These are phyloP conservation scores for Spilogale gracilis DNA, from an alignment of 2,113 vertebrate genomes.

Conservation along the genomic window DNA sequence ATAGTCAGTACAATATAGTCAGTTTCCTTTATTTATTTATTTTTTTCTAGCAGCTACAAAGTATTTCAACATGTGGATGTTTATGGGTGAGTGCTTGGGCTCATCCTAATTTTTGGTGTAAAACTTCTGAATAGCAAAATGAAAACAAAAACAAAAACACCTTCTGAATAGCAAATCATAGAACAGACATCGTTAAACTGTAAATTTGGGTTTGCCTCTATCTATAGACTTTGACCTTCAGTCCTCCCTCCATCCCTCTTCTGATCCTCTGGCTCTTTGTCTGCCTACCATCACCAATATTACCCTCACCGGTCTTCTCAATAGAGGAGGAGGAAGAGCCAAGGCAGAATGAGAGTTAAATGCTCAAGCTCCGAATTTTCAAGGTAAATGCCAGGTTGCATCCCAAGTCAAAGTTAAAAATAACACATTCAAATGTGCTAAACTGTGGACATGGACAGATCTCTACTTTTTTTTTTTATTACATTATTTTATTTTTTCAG, in stretches of 20 bases:
- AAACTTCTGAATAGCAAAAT: neutral
- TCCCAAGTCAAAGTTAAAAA: neutral
- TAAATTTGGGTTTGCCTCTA: neutral
- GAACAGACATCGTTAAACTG: neutral
- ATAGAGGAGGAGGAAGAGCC: accelerated
- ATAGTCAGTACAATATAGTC: neutral
- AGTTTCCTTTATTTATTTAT: neutral
- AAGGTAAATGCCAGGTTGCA: neutral
- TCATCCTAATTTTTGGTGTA: neutral
- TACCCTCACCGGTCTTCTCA: neutral
- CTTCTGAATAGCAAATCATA: neutral
- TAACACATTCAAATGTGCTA: neutral
- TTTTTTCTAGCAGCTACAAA: neutral
- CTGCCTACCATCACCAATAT: accelerated
- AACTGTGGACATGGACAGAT: neutral
- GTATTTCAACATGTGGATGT: neutral
- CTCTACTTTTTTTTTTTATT: neutral
- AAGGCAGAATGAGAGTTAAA: neutral
- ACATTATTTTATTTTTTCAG: too few species aligned
- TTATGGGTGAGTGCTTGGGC: neutral
- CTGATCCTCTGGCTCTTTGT: accelerated
- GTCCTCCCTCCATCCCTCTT: neutral
- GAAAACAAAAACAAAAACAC: too few species aligned
- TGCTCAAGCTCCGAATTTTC: neutral
- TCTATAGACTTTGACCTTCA: neutral